Conservation (phyloP, 2,113 vertebrate genomes). For the Sphyrna mokarran region DNA sequence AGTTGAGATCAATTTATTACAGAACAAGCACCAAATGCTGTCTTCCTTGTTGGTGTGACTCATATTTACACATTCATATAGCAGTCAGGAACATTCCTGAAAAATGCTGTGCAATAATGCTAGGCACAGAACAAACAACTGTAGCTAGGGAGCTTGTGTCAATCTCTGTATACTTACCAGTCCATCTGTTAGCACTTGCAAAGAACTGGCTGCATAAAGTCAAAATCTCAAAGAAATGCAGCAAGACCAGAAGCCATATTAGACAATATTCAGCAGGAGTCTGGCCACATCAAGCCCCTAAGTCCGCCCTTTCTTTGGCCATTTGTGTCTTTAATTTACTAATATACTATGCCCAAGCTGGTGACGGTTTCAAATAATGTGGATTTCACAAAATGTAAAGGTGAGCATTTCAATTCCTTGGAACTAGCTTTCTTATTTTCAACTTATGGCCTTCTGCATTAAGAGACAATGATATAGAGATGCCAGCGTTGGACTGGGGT, state of each 20-base stretch:
- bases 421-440: not conserved
- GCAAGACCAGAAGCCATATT: not conserved
- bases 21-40: not conserved
- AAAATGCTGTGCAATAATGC: not conserved
- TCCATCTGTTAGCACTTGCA: not conserved
- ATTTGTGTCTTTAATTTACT: not conserved
- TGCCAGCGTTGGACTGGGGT: too few relatives aligned
- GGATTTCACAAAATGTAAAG: not conserved
- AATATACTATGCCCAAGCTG: not conserved
- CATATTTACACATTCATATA: not conserved
- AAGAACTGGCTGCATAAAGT: not conserved
- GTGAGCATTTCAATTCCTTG: not conserved
- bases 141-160: not conserved
- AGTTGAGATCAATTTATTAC: not conserved
- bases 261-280: not conserved
- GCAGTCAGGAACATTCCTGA: not conserved
- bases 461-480: not conserved
- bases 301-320: not conserved
- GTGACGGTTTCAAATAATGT: not conserved
- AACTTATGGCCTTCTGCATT: not conserved
- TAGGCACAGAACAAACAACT: not conserved
- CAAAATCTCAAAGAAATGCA: not conserved
- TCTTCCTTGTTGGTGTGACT: not conserved
- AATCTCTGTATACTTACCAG: not conserved
- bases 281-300: not conserved